A percentile compares a stretch with the other conserved stretches of the same genome.
Evolutionary conservation across 1,140 invertebrate genomes (phyloP).

Genomic region (Musca domestica): DNA sequence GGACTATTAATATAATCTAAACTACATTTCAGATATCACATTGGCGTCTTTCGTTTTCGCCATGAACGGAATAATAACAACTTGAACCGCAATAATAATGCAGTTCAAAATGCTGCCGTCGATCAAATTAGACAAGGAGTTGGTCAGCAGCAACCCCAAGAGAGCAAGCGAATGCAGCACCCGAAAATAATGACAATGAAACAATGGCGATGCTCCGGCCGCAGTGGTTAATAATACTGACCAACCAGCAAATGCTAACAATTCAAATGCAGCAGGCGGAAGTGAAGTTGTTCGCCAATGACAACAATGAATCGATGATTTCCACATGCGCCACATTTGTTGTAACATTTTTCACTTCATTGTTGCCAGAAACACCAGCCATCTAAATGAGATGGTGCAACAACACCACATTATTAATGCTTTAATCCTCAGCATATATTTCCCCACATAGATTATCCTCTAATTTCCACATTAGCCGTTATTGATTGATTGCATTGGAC

Average conservation of each 20-base stretch:
- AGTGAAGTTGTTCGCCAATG: constrained; percentile 52
- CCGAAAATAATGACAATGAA: constrained; percentile 54
- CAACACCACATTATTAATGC: background rate
- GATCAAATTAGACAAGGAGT: constrained; percentile 36
- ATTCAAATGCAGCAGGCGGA: background rate
- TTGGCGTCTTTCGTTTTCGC: constrained; percentile 60
- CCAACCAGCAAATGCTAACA: background rate
- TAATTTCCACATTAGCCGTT: too few relatives aligned
- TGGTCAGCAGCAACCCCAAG: constrained; percentile 20
- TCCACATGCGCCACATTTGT: constrained; percentile 70
- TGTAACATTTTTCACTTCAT: constrained; percentile 69
- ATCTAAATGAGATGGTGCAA: too few relatives aligned
- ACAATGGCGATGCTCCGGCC: constrained; percentile 51
- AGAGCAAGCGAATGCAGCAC: constrained; percentile 17
- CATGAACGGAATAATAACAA: constrained; percentile 58
- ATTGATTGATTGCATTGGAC: constrained; percentile 26
- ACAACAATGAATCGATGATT: constrained; percentile 60
- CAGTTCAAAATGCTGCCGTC: constrained; percentile 34
- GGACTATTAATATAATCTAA: background rate
- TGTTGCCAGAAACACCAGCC: constrained; percentile 68
- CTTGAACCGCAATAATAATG: constrained; percentile 52
- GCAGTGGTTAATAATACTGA: constrained; percentile 21
- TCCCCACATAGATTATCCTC: too few relatives aligned
- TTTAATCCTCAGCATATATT: too few relatives aligned
- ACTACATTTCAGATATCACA: constrained; percentile 59